Conservation (phyloP, 2,888 invertebrate genomes). For the Drosophila fungiperda region DNA sequence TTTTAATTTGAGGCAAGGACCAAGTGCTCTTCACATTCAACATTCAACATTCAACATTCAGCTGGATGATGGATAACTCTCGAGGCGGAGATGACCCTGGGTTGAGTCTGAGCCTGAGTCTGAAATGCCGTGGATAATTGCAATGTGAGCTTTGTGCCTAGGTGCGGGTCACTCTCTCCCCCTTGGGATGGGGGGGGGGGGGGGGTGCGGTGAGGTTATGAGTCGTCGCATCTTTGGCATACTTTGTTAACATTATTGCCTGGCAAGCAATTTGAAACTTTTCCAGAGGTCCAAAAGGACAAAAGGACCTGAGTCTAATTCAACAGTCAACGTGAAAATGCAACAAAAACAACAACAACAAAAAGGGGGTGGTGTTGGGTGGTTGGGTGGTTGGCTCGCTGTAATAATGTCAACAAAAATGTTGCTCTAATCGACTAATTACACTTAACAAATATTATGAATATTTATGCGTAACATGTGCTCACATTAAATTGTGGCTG, state of each 20-base stretch:
- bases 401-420: neutral
- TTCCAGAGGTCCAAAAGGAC: slow-evolving; percentile 17
- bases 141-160: slow-evolving; percentile 47
- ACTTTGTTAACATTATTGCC: slow-evolving; percentile 49
- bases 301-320: slow-evolving; percentile 56
- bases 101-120: slow-evolving; percentile 13
- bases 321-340: slow-evolving; percentile 61
- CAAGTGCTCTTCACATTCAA: slow-evolving; percentile 38
- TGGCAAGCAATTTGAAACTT: slow-evolving; percentile 65
- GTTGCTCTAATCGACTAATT: neutral
- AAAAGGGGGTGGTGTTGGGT: neutral
- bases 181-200: neutral
- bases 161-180: neutral
- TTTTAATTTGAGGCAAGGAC: slow-evolving; percentile 62
- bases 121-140: slow-evolving; percentile 60
- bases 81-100: slow-evolving; percentile 35
- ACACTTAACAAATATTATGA: neutral
- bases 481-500: neutral
- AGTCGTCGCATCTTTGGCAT: slow-evolving; percentile 16
- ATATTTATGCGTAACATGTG: neutral
- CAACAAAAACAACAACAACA: neutral
- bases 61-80: slow-evolving; percentile 66
- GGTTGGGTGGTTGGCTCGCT: too few relatives aligned
- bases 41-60: slow-evolving; percentile 14
- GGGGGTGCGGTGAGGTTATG: neutral